Percentiles rank a stretch among this genome's conserved stretches.
Evolutionary conservation across 1,140 invertebrate species (phyloP).

Genomic region (Aphelinus certus): DNA sequence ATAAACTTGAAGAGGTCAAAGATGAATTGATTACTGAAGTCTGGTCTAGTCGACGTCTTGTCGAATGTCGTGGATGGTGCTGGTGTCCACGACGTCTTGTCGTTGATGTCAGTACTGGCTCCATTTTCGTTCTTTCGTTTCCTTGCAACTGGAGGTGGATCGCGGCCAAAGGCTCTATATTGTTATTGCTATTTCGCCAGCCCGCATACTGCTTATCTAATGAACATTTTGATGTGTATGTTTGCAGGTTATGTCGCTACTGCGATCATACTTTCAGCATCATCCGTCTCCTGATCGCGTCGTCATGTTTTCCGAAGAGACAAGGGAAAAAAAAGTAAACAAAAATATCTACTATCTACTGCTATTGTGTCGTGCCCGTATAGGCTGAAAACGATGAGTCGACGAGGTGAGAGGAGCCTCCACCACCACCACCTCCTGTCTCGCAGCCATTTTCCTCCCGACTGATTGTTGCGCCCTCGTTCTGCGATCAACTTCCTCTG

Average conservation of each 20-base stretch:
- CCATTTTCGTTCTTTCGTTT: conserved; percentile 54
- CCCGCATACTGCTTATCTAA: too few species aligned
- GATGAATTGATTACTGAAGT: background rate
- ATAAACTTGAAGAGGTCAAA: background rate
- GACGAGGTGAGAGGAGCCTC: background rate
- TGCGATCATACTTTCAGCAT: background rate
- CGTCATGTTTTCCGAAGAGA: conserved; percentile 30
- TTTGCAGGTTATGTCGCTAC: too few species aligned
- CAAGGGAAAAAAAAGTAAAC: conserved; percentile 4
- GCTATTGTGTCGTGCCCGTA: conserved; percentile 25
- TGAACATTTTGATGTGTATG: too few species aligned
- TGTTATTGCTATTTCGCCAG: background rate
- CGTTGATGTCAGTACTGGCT: conserved; percentile 67
- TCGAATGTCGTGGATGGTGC: conserved; percentile 73
- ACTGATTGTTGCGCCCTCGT: conserved; percentile 41
- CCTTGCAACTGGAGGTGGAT: too few species aligned
- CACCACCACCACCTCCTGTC: conserved; percentile 55
- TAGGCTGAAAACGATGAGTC: conserved; percentile 19
- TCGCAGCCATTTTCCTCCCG: conserved; percentile 64
- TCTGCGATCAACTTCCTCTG: background rate
- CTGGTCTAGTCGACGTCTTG: conserved; percentile 62
- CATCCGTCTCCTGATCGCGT: conserved; percentile 4
- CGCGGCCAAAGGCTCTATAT: background rate
- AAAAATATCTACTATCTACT: background rate
- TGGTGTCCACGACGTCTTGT: conserved; percentile 79